A percentile compares a stretch with the other conserved stretches of the same genome.
Conservation (phyloP, 2,888 invertebrate genomes). For the Tricholauxania praeusta region DNA sequence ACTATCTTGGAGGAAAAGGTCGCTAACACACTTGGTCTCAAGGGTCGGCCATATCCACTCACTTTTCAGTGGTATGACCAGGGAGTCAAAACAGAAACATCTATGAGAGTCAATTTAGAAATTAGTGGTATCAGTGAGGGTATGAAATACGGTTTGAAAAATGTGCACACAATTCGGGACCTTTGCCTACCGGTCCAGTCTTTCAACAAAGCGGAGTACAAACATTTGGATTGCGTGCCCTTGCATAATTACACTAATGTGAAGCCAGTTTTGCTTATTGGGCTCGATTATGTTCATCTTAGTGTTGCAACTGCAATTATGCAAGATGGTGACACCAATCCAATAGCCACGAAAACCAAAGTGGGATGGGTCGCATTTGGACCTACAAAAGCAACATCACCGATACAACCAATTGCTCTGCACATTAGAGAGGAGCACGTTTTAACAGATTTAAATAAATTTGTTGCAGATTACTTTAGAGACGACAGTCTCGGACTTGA, state of each 20-base stretch:
- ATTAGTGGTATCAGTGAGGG: background rate
- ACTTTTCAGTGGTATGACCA: slow-evolving; percentile 22
- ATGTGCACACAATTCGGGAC: slow-evolving; percentile 4
- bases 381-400: no score
- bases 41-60: slow-evolving; percentile 35
- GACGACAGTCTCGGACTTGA: background rate
- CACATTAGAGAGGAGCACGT: background rate
- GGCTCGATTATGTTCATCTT: background rate
- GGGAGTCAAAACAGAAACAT: background rate
- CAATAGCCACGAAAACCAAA: no score
- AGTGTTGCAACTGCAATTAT: no score
- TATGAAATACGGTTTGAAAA: background rate
- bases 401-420: background rate
- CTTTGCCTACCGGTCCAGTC: no score
- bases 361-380: no score
- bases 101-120: slow-evolving; percentile 6
- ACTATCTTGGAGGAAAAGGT: slow-evolving; percentile 28
- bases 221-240: background rate
- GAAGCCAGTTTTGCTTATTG: background rate
- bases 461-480: background rate
- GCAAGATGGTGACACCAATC: no score
- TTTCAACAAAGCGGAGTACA: background rate
- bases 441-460: background rate
- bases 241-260: background rate
- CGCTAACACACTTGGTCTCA: slow-evolving; percentile 29